A percentile compares a stretch with the other conserved stretches of the same genome.
Conservation (phyloP, 1,140 invertebrate genomes). For the Planococcus citri region DNA sequence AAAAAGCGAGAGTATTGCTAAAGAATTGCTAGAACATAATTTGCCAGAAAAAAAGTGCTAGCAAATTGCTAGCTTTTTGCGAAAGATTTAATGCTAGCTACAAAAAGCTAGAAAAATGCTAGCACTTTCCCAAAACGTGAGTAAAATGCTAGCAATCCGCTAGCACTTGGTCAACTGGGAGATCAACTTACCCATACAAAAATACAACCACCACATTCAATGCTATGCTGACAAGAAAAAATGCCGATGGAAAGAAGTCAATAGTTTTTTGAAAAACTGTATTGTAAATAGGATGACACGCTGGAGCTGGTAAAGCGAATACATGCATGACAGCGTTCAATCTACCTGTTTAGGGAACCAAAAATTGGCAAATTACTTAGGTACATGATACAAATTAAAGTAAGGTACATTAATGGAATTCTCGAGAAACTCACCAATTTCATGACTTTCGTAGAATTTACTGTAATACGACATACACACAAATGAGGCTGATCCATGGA, state of each 20-base stretch:
- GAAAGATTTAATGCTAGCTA: no score
- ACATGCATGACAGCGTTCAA: neutral
- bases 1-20: no score
- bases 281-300: neutral
- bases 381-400: no score
- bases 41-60: no score
- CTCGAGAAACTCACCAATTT: neutral
- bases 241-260: neutral
- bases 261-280: neutral
- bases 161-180: no score
- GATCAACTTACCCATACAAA: neutral
- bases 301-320: neutral
- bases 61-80: no score
- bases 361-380: no score
- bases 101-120: no score
- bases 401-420: neutral
- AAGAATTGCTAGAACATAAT: no score
- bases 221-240: neutral
- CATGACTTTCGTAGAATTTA: constrained; percentile 8
- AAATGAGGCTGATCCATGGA: neutral
- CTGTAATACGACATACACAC: neutral
- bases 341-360: no score
- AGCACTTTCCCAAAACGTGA: no score
- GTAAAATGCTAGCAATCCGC: no score
- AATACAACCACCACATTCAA: neutral